Evolutionary conservation across 2,888 invertebrate species (phyloP), one percentile per base, ranked within the genome.

Genomic region (Macrostomum cliftonense): DNA sequence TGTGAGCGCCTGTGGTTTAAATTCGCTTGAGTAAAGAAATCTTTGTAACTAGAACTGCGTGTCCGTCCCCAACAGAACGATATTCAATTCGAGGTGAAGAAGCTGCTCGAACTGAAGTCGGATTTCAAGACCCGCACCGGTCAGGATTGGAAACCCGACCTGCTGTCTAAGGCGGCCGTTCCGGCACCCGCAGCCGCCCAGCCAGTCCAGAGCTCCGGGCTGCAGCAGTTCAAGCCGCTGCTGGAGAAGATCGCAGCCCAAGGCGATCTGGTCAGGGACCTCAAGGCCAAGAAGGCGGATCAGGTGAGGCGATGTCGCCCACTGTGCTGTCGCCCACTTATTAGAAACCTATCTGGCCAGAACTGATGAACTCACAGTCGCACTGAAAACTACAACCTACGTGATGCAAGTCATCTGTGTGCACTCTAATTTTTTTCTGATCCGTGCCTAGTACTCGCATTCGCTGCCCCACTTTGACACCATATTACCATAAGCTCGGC

Each of bases 211-310:
- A 9, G 28, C 28, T 28, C 28, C 5, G 28, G 28, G 28, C 28
- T 28, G 28, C 28, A 28, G 28, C 28, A 28, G 28, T 28, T 28
- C 28, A 28, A 28, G 28, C 28, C 28, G 28, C 28, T 28, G 28
- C 28, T 28, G 28, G 28, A 28, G 28, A 28, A 28, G 9, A 28
- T 28, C 28, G 28, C 28, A 28, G 71, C 71, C 12, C 78, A 78
- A 61, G 79, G 83, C 1, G 78, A 82, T 48, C 77, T 77, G 63
- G 77, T 87, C 2, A 73, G 85, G 12, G 71, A 77, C 46, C 65
- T 78, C 37, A 85, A 84, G 66, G 54, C 75, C 5, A 17, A 14
- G 20, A 43, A 43, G 20, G 43, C 43, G 16, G 16, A 16, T 9
- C 45, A 14, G 43, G 12, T 14, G 14, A 14, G 43, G n/a, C n/a